Percentiles rank a stretch among this genome's conserved stretches.
Evolutionary conservation across 2,113 vertebrate species (phyloP).

Genomic region (Neomonachus schauinslandi): DNA sequence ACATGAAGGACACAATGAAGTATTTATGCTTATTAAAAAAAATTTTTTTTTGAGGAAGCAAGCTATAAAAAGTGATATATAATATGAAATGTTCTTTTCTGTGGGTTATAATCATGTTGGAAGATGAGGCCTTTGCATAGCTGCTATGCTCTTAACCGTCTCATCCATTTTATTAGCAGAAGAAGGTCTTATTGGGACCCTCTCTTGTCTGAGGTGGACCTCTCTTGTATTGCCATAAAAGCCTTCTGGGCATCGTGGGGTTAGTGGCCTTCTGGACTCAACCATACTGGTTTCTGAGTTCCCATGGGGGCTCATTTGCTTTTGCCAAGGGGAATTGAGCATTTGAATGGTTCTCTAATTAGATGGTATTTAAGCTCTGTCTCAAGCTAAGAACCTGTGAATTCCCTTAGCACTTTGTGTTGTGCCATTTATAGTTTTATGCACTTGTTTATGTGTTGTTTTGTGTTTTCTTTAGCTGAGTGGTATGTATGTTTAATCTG

Average conservation of each 20-base stretch:
- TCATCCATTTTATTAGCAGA: not conserved
- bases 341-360: constrained; percentile 58
- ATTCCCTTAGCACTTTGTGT: constrained; percentile 51
- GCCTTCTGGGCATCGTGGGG: not conserved
- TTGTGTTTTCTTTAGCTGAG: constrained; percentile 2
- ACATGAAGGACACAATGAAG: not conserved
- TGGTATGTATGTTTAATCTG: not conserved
- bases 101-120: not conserved
- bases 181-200: not conserved
- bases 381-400: constrained; percentile 40
- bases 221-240: not conserved
- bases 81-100: not conserved
- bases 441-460: not conserved
- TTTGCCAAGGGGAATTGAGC: constrained; percentile 45
- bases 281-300: not conserved
- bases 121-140: not conserved
- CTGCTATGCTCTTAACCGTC: not conserved
- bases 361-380: constrained; percentile 58
- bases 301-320: not conserved
- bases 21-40: not conserved
- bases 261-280: not conserved
- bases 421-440: constrained; percentile 10
- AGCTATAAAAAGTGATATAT: not conserved
- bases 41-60: not conserved
- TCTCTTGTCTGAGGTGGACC: not conserved